These are phyloP conservation scores for Chironomus tentans DNA, from an alignment of 2,888 invertebrate species.

Conservation along the genomic window DNA sequence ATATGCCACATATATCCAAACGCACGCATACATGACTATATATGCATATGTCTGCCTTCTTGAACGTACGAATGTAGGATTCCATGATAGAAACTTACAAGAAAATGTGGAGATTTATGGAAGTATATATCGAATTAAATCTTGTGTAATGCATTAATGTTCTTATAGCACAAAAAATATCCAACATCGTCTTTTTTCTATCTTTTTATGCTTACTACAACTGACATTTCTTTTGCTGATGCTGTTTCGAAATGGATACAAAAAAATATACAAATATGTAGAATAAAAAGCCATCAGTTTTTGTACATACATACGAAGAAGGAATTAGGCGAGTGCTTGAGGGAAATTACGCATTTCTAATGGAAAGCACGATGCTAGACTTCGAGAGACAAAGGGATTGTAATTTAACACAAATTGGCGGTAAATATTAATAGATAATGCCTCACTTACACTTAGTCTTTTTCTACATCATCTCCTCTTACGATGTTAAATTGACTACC, in stretches of 20 bases:
- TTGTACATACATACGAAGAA: conserved; percentile 83
- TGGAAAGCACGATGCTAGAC: conserved; percentile 97
- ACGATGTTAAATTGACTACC: not conserved
- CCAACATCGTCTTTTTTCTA: too few species aligned
- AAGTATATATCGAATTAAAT: conserved; percentile 35
- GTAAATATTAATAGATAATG: conserved; percentile 36
- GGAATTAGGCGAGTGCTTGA: conserved; percentile 78
- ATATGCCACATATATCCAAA: too few species aligned
- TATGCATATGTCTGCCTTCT: too few species aligned
- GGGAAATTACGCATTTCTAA: conserved; percentile 92
- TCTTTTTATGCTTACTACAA: too few species aligned
- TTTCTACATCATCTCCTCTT: not conserved
- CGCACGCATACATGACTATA: too few species aligned
- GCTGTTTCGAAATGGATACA: too few species aligned
- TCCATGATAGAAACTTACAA: conserved; percentile 85
- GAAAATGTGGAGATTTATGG: conserved; percentile 96
- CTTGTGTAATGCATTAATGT: not conserved
- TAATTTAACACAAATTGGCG: conserved; percentile 95
- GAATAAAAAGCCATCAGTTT: conserved; percentile 63
- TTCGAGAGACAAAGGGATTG: conserved; percentile 92
- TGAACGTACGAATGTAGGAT: conserved; percentile 46
- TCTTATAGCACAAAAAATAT: not conserved
- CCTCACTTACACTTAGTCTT: too few species aligned
- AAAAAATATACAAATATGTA: not conserved
- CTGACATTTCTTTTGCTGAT: too few species aligned